Evolutionary conservation across 1,140 invertebrate species (phyloP).

Genomic region (Drosophila equinoxialis): DNA sequence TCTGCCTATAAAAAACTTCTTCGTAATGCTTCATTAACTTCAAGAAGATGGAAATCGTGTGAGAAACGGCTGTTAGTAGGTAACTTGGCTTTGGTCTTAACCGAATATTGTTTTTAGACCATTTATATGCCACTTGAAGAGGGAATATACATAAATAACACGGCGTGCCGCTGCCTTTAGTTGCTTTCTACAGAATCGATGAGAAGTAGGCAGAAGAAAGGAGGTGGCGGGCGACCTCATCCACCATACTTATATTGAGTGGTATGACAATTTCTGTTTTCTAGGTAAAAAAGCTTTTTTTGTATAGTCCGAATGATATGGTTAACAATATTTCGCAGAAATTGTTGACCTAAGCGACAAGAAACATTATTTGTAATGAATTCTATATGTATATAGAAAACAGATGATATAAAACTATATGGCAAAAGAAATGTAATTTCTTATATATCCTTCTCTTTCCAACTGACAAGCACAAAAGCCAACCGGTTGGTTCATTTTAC

Average conservation of each 20-base stretch:
- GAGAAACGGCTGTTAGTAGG: too few species aligned
- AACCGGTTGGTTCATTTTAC: slow-evolving; percentile 25
- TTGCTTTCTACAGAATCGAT: slow-evolving; percentile 29
- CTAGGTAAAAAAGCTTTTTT: slow-evolving; percentile 33
- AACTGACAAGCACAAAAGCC: neutral
- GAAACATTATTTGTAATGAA: neutral
- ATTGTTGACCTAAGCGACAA: slow-evolving; percentile 39
- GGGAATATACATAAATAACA: too few species aligned
- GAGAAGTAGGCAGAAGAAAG: neutral
- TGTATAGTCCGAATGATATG: slow-evolving; percentile 35
- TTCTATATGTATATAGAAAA: neutral
- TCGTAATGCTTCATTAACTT: too few species aligned
- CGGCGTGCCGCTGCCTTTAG: too few species aligned
- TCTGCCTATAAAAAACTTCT: too few species aligned
- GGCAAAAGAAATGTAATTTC: too few species aligned
- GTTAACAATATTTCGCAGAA: slow-evolving; percentile 39
- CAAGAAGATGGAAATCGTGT: too few species aligned
- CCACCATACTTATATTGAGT: neutral
- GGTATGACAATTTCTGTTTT: slow-evolving; percentile 47
- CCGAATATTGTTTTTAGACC: too few species aligned
- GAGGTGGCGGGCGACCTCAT: neutral
- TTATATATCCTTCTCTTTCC: neutral
- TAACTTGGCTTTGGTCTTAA: too few species aligned
- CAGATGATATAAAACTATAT: neutral
- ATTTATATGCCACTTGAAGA: too few species aligned